Base-by-base conservation (phyloP, 2,888 invertebrate species). In the Gymnoscelis rufifasciata region DNA sequence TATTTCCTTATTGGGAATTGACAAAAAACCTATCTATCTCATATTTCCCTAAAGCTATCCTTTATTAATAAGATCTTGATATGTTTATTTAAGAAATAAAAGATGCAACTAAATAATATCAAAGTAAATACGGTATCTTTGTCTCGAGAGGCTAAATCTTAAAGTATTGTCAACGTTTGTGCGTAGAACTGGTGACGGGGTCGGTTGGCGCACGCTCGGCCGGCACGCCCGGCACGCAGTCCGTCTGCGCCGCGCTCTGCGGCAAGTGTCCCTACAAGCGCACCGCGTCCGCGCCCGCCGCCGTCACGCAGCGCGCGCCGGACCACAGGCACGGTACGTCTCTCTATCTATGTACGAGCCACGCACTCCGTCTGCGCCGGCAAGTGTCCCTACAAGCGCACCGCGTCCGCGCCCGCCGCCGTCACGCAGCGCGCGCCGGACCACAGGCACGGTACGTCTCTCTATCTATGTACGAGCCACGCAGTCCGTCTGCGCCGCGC, bases 261-360 rank as follows among this genome's bases (percentile, higher is more conserved):
- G 93, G 94, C 36, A 98, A 97, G 87, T 97, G 97, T 93, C 97
- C 97, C 0, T 98, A 97, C 83, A 96, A 97, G 79, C 87, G 97
- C 51, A 97, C 97, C 37, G 95, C 97, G 90, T 97, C 97, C 4
- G 97, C 97, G 8, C 97, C 97, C 7, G 95, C 95, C 35, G 93
- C 94, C 40, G 93, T 95, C 26, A 14, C 44, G 86, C 90, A 93
- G 43, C n/a, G n/a, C n/a, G n/a, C n/a, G n/a, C n/a, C n/a, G n/a
- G n/a, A n/a, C n/a, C n/a, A n/a, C n/a, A n/a, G n/a, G n/a, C n/a
- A n/a, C n/a, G n/a, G n/a, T n/a, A n/a, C n/a, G n/a, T n/a, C n/a
- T n/a, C n/a, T n/a, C n/a, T n/a, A n/a, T n/a, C n/a, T n/a, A n/a
- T n/a, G n/a, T n/a, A n/a, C n/a, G n/a, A n/a, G n/a, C n/a, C n/a